These are phyloP conservation scores for Phyllopteryx taeniolatus DNA, from an alignment of 2,113 vertebrate genomes.

Conservation along the genomic window DNA sequence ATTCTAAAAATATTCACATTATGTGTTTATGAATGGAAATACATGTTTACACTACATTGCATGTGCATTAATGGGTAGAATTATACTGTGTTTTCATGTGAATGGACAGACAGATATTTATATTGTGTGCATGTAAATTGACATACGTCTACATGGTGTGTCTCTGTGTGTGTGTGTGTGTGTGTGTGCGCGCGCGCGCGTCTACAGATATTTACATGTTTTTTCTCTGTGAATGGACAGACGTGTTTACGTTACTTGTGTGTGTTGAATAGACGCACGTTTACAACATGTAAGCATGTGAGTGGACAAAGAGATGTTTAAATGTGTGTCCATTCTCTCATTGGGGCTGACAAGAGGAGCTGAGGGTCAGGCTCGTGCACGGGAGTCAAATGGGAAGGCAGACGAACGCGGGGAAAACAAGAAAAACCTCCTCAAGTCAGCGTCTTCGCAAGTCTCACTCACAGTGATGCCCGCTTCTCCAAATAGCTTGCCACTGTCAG, in stretches of 20 bases:
- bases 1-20: too few relatives aligned
- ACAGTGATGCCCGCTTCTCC: slow-evolving; percentile 15
- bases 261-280: too few relatives aligned
- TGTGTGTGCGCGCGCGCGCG: too few relatives aligned
- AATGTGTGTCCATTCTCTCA: neutral
- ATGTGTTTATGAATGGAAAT: too few relatives aligned
- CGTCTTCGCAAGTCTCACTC: slow-evolving; percentile 31
- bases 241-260: too few relatives aligned
- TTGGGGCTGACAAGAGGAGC: neutral
- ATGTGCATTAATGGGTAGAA: too few relatives aligned
- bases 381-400: neutral
- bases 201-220: neutral
- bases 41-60: too few relatives aligned
- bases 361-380: neutral
- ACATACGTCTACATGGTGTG: neutral
- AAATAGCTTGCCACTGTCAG: slow-evolving; percentile 28
- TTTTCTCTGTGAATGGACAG: neutral
- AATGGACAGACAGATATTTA: neutral
- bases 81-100: too few relatives aligned
- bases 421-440: slow-evolving; percentile 16
- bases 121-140: neutral
- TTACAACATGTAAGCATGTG: too few relatives aligned
- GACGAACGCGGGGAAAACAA: slow-evolving; percentile 15
- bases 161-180: too few relatives aligned
- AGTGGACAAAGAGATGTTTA: neutral